Conservation (phyloP, 2,113 vertebrate species). For the Butorides virescens region DNA sequence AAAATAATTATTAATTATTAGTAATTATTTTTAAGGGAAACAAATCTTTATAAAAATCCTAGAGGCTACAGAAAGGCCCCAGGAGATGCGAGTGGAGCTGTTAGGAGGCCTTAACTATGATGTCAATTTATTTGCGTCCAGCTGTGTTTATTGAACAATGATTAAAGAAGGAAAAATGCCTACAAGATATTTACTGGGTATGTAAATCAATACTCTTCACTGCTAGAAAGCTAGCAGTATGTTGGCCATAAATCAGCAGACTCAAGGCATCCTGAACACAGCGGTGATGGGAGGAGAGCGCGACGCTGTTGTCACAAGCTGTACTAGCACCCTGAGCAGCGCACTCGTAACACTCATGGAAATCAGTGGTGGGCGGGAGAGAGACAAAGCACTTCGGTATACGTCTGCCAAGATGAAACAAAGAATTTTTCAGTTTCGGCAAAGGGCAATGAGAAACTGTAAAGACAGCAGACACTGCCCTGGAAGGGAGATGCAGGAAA, state of each 20-base stretch:
- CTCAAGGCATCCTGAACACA: background rate
- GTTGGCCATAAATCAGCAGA: background rate
- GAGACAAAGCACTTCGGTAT: background rate
- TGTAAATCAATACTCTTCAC: background rate
- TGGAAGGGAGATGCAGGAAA: background rate
- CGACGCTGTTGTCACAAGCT: background rate
- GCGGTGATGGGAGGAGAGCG: background rate
- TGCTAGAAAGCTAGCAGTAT: background rate
- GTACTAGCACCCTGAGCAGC: fast-evolving
- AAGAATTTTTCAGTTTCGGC: background rate
- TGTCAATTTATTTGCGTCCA: background rate
- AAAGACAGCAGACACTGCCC: background rate
- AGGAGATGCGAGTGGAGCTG: background rate
- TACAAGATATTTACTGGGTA: background rate
- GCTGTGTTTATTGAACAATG: background rate
- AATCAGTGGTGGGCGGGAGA: background rate
- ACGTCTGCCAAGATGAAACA: background rate
- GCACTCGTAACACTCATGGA: background rate
- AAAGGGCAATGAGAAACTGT: background rate
- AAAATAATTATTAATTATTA: background rate
- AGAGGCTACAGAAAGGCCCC: background rate
- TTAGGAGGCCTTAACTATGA: background rate
- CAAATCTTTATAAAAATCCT: background rate
- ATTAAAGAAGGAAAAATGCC: background rate
- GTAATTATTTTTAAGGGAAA: background rate